phyloP scores from a whole-genome alignment of 2,797 vertebrate genomes.

The Sciaenops ocellatus region DNA sequence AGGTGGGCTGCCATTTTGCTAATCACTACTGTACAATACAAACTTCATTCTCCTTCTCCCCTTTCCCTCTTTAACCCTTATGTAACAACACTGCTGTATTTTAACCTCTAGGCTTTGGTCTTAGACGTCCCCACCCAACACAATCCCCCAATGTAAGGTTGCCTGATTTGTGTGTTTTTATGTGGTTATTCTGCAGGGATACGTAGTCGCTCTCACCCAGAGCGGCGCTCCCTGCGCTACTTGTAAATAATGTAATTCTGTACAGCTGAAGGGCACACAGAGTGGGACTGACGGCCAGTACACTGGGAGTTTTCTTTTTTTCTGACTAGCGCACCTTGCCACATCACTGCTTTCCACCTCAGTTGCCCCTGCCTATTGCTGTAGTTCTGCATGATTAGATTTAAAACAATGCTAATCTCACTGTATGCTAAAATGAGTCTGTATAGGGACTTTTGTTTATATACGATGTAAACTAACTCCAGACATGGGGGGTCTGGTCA shows the following conservation, averaged over 20 bases:
- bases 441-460: constrained; percentile 83
- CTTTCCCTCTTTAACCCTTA: constrained; percentile 17
- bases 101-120: constrained; percentile 40
- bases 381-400: constrained; percentile 93
- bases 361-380: constrained; percentile 90
- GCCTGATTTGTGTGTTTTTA: constrained; percentile 78
- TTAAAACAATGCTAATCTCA: constrained; percentile 84
- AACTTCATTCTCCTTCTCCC: constrained; percentile 12
- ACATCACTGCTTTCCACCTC: constrained; percentile 87
- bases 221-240: constrained; percentile 65
- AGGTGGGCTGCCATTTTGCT: constrained; percentile 85
- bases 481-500: constrained; percentile 61
- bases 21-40: constrained; percentile 62
- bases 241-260: constrained; percentile 91
- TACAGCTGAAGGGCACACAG: constrained; percentile 88
- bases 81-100: constrained; percentile 70
- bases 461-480: constrained; percentile 79
- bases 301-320: constrained; percentile 72
- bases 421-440: constrained; percentile 86
- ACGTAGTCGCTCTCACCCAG: constrained; percentile 56
- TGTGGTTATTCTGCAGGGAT: constrained; percentile 79
- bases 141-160: constrained; percentile 59
- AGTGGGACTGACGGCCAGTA: constrained; percentile 98
- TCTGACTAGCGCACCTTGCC: constrained; percentile 88
- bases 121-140: constrained; percentile 28